phyloP scores from a whole-genome alignment of 2,113 vertebrate species.

The Coryphaenoides rupestris region DNA sequence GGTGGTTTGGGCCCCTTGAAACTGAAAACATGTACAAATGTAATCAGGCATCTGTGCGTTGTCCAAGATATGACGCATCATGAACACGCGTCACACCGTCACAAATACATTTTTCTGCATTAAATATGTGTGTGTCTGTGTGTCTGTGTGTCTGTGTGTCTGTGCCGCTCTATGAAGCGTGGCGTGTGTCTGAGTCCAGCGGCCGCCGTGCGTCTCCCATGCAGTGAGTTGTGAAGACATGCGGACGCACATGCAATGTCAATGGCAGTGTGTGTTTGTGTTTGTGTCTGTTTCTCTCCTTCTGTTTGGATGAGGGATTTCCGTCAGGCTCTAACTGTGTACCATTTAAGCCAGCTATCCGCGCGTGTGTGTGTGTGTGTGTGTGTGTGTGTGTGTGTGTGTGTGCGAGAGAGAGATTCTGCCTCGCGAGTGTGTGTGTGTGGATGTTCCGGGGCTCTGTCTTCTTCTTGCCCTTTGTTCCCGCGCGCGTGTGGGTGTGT shows the following conservation, averaged over 20 bases:
- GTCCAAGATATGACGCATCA: no score
- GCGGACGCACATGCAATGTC: slow-evolving; percentile 56
- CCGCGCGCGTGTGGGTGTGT: slow-evolving; percentile 12
- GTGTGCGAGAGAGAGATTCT: slow-evolving; percentile 11
- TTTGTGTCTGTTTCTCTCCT: no score
- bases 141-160: background rate
- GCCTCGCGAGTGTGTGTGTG: background rate
- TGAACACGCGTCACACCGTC: no score
- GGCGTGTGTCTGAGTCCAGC: slow-evolving; percentile 48
- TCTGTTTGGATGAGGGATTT: no score
- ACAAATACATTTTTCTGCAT: background rate
- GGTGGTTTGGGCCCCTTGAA: no score
- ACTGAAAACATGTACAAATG: no score
- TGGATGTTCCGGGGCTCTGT: no score
- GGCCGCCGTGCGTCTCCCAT: slow-evolving; percentile 46
- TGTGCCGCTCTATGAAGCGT: slow-evolving; percentile 55
- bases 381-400: slow-evolving; percentile 23
- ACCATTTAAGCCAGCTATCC: background rate
- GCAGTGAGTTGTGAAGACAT: slow-evolving; percentile 64
- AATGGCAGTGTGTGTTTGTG: slow-evolving; percentile 37
- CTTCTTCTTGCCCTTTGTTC: slow-evolving; percentile 13
- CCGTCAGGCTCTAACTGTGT: no score
- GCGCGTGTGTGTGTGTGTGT: slow-evolving; percentile 28
- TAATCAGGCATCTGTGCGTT: no score
- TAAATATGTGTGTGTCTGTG: slow-evolving; percentile 1